Conservation (phyloP, 2,888 invertebrate species). For the Drosophila fulvimacula region DNA sequence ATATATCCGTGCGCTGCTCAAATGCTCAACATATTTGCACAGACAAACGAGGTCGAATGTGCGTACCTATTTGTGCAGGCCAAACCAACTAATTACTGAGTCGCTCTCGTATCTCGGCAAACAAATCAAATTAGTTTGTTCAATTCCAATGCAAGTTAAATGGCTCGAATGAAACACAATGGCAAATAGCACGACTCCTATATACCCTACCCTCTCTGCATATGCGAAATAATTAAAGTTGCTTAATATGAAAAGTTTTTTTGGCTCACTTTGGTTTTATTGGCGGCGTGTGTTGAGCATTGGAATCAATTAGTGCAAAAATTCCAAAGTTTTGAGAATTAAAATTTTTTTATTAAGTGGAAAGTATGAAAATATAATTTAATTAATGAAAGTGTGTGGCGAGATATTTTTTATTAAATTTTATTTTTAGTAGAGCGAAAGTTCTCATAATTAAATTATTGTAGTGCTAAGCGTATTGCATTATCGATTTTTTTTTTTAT, state of each 20-base stretch:
- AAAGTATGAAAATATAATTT: not conserved
- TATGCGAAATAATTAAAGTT: not conserved
- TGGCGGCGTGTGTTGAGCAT: not conserved
- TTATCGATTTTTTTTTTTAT: too few relatives aligned
- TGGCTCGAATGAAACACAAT: conserved; percentile 22
- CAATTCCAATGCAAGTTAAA: conserved; percentile 37
- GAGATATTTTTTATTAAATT: too few relatives aligned
- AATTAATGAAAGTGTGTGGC: not conserved
- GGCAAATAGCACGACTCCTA: not conserved
- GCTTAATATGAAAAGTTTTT: not conserved
- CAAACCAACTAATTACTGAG: conserved; percentile 45
- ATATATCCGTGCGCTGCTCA: not conserved
- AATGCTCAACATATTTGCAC: not conserved
- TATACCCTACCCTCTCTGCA: not conserved
- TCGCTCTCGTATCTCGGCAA: conserved; percentile 41
- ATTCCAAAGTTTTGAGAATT: not conserved
- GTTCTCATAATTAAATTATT: too few relatives aligned
- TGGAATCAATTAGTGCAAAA: conserved; percentile 1
- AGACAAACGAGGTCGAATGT: conserved; percentile 1
- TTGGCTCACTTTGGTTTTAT: too few relatives aligned
- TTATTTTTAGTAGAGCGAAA: too few relatives aligned
- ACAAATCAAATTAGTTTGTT: conserved; percentile 62
- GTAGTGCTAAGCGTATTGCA: too few relatives aligned
- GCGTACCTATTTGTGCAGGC: conserved; percentile 12
- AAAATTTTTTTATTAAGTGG: not conserved